These are phyloP conservation scores for Ciconia boyciana DNA, from an alignment of 2,113 vertebrate genomes.

Conservation along the genomic window DNA sequence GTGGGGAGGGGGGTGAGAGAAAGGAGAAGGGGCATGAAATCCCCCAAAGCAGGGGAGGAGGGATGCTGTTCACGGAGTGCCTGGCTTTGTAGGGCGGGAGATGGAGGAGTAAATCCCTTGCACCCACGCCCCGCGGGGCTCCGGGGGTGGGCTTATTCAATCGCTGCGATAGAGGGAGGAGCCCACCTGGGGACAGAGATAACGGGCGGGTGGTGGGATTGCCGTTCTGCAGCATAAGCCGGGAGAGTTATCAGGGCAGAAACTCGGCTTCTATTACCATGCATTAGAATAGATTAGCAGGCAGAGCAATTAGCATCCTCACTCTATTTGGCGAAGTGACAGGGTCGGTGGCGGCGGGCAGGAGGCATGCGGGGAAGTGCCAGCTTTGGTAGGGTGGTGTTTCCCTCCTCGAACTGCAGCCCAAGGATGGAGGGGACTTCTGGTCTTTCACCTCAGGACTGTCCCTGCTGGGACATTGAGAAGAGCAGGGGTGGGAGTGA, in stretches of 20 bases:
- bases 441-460: not conserved
- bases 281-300: conserved; percentile 72
- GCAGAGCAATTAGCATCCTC: conserved; percentile 58
- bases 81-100: not conserved
- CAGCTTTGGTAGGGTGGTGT: not conserved
- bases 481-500: not conserved
- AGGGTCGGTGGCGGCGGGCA: not conserved
- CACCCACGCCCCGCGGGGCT: not conserved
- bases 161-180: not conserved
- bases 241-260: conserved; percentile 57
- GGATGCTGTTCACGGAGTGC: not conserved
- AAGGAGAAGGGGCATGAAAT: not conserved
- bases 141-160: not conserved
- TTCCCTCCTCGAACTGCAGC: not conserved
- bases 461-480: accelerated
- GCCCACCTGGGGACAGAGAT: conserved; percentile 68
- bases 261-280: conserved; percentile 68
- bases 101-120: conserved; percentile 4
- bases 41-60: not conserved
- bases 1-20: not conserved
- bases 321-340: not conserved
- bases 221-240: conserved; percentile 7
- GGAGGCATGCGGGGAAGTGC: not conserved
- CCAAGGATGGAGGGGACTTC: not conserved
- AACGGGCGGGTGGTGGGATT: conserved; percentile 7